phyloP scores from a whole-genome alignment of 1,140 invertebrate species.

The Mizuhopecten yessoensis region DNA sequence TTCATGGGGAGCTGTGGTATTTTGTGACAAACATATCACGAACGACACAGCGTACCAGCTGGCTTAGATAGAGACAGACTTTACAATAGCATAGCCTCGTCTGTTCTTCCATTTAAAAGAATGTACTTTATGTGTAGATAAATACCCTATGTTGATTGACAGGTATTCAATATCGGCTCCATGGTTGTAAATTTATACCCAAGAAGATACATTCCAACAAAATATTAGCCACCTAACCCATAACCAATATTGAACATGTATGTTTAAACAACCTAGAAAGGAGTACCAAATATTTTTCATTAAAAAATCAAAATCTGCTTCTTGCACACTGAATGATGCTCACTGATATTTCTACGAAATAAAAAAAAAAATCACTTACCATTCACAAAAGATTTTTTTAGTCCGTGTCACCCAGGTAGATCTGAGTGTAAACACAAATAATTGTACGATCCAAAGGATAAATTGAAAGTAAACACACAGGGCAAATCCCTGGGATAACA shows the following conservation, averaged over 20 bases:
- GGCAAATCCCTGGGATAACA: not conserved
- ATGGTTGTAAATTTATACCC: not conserved
- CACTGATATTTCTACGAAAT: not conserved
- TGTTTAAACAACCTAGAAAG: not conserved
- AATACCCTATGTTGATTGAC: not conserved
- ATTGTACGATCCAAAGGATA: not conserved
- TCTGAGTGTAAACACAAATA: not conserved
- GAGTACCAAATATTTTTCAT: not conserved
- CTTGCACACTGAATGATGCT: not conserved
- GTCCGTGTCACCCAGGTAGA: not conserved
- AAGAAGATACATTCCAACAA: not conserved
- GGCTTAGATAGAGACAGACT: not conserved
- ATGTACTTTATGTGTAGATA: not conserved
- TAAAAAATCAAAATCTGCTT: not conserved
- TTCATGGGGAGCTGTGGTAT: not conserved
- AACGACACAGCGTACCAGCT: not conserved
- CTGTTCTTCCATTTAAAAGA: not conserved
- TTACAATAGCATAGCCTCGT: not conserved
- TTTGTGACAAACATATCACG: not conserved
- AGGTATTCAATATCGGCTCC: not conserved
- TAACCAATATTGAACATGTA: not conserved
- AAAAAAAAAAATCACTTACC: not conserved
- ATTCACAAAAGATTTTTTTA: not conserved
- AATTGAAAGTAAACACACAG: constrained; percentile 31
- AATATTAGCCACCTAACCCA: not conserved